Evolutionary conservation across 1,140 invertebrate species (phyloP).

Genomic region (Araneus ventricosus): DNA sequence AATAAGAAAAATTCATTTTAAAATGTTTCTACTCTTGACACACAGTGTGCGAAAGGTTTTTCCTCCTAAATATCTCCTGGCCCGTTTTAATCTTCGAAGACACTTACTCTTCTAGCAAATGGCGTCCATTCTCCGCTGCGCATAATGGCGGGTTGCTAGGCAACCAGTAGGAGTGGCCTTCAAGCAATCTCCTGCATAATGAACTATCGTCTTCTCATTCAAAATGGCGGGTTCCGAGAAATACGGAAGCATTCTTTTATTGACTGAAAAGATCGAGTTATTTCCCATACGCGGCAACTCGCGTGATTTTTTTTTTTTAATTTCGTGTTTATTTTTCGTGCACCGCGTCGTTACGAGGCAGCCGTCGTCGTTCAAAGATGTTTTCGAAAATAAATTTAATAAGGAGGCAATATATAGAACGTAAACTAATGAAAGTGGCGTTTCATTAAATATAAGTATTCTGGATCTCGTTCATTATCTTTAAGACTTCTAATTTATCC

Average conservation of each 20-base stretch:
- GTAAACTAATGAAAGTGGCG: constrained; percentile 55
- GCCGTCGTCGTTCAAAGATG: neutral
- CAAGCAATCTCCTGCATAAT: constrained; percentile 74
- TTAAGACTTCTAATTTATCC: constrained; percentile 48
- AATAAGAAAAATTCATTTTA: constrained; percentile 63
- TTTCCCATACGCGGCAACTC: constrained; percentile 8
- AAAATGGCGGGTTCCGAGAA: constrained; percentile 57
- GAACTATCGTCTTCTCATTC: constrained; percentile 66
- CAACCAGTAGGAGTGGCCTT: constrained; percentile 71
- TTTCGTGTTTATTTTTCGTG: neutral
- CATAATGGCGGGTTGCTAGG: constrained; percentile 71
- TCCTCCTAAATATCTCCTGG: constrained; percentile 28
- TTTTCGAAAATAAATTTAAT: constrained; percentile 71
- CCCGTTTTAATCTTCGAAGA: constrained; percentile 54
- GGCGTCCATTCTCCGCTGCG: constrained; percentile 34
- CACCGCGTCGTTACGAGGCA: neutral
- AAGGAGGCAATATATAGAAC: constrained; percentile 47
- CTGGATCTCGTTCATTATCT: constrained; percentile 63
- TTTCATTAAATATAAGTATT: constrained; percentile 66
- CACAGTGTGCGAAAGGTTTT: constrained; percentile 14
- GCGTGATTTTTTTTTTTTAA: neutral
- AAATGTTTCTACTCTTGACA: constrained; percentile 48
- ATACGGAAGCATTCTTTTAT: constrained; percentile 60
- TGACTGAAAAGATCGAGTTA: constrained; percentile 64
- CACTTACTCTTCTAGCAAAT: constrained; percentile 53